Evolutionary conservation across 2,888 invertebrate species (phyloP), one percentile per base, ranked within the genome.

Genomic region (Cyrtodaria siliqua): DNA sequence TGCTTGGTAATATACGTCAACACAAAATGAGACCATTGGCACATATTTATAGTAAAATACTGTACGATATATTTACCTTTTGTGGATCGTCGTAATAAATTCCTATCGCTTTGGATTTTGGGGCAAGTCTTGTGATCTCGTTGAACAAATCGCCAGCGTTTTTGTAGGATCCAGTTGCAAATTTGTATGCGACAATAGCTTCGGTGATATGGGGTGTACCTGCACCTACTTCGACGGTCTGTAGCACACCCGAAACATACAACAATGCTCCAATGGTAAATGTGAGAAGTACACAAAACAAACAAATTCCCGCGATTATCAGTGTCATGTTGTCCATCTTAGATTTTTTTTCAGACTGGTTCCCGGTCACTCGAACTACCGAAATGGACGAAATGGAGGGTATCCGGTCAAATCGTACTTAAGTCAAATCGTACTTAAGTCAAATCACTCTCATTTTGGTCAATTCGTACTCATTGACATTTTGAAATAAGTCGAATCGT

Each of bases 51-150:
- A n/a, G n/a, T n/a, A n/a, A n/a, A n/a, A n/a, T n/a, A n/a, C n/a
- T n/a, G n/a, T n/a, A n/a, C n/a, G n/a, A n/a, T n/a, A n/a, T n/a
- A n/a, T n/a, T n/a, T 85, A 93, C 93, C 91, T 89, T 86, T 56
- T 91, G 86, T 0, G 93, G 93, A 77, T 93, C 92, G 76, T 94
- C 94, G 78, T 94, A 94, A 82, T 93, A 94, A 6, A 94, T 87
- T 2, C 93, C 94, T 56, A 94, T 81, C 20, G 88, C 87, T 69
- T 88, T 90, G 60, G 89, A 81, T 42, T 89, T 80, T 1, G 94
- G 93, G 2, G 91, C 90, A 27, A 93, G 74, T n/a, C 85, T 86
- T 42, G 89, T 86, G 1, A 91, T 89, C 86, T 94, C 93, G 1
- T 92, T 92, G 82, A 93, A 94, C 14, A 93, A 72, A 2, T 85